A percentile compares a stretch with the other conserved stretches of the same genome.
phyloP scores from a whole-genome alignment of 2,797 vertebrate species.

The Dendrocincla tyrannina region DNA sequence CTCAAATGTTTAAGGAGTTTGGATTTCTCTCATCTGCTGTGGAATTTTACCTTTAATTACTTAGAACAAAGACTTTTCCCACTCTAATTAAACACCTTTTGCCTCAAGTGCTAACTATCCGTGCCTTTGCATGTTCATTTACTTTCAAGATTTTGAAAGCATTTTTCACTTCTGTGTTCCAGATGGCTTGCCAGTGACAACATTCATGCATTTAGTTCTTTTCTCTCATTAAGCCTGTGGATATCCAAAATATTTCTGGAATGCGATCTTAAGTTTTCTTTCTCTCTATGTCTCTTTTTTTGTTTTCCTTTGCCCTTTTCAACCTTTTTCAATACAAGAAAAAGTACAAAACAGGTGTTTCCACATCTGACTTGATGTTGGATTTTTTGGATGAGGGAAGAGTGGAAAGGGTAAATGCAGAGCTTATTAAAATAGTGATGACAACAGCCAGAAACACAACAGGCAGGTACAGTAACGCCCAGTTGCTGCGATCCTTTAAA shows the following conservation, averaged over 20 bases:
- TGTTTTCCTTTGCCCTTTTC: background rate
- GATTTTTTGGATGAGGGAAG: rapidly evolving
- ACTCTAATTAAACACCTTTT: constrained; percentile 30
- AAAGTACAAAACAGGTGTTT: background rate
- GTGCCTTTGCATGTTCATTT: background rate
- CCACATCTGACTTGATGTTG: background rate
- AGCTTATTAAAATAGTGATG: background rate
- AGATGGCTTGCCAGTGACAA: constrained; percentile 7
- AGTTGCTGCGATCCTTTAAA: background rate
- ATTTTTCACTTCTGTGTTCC: background rate
- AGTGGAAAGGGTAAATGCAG: background rate
- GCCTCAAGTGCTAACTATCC: background rate
- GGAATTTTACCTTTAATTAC: constrained; percentile 6
- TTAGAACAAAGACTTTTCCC: constrained; percentile 12
- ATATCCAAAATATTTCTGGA: constrained; percentile 32
- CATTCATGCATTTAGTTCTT: background rate
- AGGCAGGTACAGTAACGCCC: background rate
- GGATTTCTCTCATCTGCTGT: background rate
- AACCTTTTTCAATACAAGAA: background rate
- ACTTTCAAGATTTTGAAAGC: constrained; percentile 9
- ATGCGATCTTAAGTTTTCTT: background rate
- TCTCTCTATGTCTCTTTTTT: background rate
- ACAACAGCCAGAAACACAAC: background rate
- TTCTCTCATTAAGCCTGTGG: background rate
- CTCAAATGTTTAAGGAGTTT: background rate